phyloP scores from a whole-genome alignment of 1,140 invertebrate species.

The Drosophila bocqueti region DNA sequence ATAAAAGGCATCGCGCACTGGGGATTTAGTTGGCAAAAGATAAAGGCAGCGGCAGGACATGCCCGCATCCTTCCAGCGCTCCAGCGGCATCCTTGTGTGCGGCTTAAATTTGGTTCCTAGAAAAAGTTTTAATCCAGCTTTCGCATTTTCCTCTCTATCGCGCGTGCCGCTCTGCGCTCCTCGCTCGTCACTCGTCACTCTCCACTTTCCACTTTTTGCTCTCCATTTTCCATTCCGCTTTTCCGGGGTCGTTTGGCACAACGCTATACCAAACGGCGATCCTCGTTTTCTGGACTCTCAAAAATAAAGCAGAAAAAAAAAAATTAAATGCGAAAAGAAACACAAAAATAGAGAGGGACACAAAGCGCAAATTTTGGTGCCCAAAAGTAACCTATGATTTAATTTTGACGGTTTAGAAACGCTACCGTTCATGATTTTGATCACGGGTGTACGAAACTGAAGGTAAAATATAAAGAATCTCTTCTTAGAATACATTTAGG shows the following conservation, averaged over 20 bases:
- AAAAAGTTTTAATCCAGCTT: slow-evolving; percentile 79
- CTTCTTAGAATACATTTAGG: background rate
- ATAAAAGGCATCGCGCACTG: slow-evolving; percentile 60
- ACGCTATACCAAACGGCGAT: slow-evolving; percentile 4
- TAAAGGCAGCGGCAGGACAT: slow-evolving; percentile 30
- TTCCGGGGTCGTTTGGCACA: slow-evolving; percentile 27
- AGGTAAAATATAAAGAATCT: background rate
- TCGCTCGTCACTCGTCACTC: background rate
- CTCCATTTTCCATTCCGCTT: background rate
- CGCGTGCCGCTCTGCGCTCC: slow-evolving; percentile 1
- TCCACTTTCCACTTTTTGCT: background rate
- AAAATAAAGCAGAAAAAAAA: background rate
- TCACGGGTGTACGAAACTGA: background rate
- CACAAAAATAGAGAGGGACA: background rate
- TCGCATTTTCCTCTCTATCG: slow-evolving; percentile 41
- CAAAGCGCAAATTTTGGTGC: background rate
- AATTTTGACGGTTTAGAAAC: background rate
- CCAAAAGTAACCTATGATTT: background rate
- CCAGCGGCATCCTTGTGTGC: slow-evolving; percentile 53
- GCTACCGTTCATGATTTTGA: background rate
- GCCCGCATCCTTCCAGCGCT: slow-evolving; percentile 17
- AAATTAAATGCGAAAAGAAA: background rate
- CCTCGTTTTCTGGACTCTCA: background rate
- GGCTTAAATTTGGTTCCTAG: slow-evolving; percentile 77
- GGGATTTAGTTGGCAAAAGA: slow-evolving; percentile 67